Evolutionary conservation across 2,797 vertebrate genomes (phyloP).

Genomic region (Tokudaia muenninki): DNA sequence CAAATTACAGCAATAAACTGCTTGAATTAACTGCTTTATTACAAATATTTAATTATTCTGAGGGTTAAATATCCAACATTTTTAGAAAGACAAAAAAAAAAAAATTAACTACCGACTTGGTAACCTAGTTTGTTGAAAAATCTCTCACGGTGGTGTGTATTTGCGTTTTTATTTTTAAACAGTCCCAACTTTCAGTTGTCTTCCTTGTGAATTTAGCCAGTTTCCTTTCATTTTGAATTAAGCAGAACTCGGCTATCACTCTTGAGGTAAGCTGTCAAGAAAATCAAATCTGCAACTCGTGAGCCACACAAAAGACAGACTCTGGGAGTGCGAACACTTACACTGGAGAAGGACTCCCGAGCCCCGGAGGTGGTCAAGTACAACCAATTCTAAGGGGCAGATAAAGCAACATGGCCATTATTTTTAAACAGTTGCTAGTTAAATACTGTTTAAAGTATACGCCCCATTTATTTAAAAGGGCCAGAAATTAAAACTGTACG

Average conservation of each 20-base stretch:
- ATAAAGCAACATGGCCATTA: constrained; percentile 10
- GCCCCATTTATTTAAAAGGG: constrained; percentile 52
- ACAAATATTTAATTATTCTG: constrained; percentile 89
- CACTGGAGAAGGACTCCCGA: constrained; percentile 22
- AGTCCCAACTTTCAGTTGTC: constrained; percentile 66
- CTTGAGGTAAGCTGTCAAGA: constrained; percentile 68
- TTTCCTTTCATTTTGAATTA: constrained; percentile 63
- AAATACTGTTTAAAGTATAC: constrained; percentile 32
- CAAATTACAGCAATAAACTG: constrained; percentile 89
- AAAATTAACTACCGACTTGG: constrained; percentile 81
- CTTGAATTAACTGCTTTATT: constrained; percentile 88
- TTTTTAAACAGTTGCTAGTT: constrained; percentile 10
- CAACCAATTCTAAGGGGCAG: constrained; percentile 35
- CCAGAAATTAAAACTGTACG: constrained; percentile 49
- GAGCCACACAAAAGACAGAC: constrained; percentile 64
- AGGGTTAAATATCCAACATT: constrained; percentile 84
- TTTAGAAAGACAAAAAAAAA: constrained; percentile 83
- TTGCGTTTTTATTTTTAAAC: constrained; percentile 77
- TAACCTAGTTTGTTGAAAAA: constrained; percentile 82
- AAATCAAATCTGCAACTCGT: constrained; percentile 61
- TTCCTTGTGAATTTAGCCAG: constrained; percentile 53
- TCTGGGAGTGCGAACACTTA: not conserved
- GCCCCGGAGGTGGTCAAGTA: constrained; percentile 39
- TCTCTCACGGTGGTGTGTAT: constrained; percentile 28
- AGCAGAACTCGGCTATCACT: constrained; percentile 27